A percentile compares a stretch with the other conserved stretches of the same genome.
Conservation (phyloP, 2,797 vertebrate genomes). For the Okamejei kenojei region DNA sequence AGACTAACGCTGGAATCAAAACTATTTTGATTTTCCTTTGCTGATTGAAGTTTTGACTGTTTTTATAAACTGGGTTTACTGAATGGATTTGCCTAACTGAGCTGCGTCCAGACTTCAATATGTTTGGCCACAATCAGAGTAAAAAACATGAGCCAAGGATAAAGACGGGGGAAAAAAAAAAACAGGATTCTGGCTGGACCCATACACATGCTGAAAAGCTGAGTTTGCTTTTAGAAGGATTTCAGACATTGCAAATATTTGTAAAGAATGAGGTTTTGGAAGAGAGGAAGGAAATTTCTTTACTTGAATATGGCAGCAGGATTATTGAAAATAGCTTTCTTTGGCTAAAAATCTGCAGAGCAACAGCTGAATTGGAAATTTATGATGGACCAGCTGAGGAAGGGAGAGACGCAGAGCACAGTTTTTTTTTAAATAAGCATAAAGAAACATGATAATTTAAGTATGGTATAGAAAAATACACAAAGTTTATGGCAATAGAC, state of each 20-base stretch:
- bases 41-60: neutral
- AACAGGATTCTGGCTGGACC: neutral
- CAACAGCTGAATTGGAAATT: neutral
- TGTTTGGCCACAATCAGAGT: neutral
- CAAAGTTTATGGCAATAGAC: neutral
- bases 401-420: neutral
- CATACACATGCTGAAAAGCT: neutral
- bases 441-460: neutral
- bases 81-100: neutral
- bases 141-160: conserved; percentile 7
- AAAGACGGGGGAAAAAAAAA: no score
- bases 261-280: neutral
- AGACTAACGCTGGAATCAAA: neutral
- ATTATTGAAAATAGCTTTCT: conserved; percentile 12
- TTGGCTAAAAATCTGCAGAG: neutral
- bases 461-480: neutral
- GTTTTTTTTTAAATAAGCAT: neutral
- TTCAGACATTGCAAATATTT: conserved; percentile 2
- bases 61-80: neutral
- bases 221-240: neutral
- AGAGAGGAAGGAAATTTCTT: neutral
- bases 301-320: neutral
- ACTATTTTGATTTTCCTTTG: neutral
- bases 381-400: neutral
- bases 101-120: neutral